Conservation (phyloP, 2,113 vertebrate species). For the Ceuthmochares aereus region DNA sequence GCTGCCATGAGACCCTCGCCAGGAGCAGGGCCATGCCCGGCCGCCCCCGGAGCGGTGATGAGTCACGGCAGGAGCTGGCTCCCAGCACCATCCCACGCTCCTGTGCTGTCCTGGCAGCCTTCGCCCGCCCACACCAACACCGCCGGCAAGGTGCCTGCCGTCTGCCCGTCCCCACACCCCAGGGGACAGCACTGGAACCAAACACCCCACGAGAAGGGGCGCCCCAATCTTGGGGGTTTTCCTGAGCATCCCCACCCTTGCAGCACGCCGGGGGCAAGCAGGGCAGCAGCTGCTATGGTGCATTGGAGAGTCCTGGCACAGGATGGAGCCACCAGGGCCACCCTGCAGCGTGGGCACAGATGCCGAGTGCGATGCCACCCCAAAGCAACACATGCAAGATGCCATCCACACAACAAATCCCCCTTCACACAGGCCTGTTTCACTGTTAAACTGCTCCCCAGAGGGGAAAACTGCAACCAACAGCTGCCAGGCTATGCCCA, state of each 20-base stretch:
- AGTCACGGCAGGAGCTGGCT: background rate
- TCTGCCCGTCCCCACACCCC: rapidly evolving
- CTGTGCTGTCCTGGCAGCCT: background rate
- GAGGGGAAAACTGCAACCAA: background rate
- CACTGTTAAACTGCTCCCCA: background rate
- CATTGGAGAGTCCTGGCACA: rapidly evolving
- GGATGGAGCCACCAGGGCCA: rapidly evolving
- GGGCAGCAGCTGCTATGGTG: background rate
- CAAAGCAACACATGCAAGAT: background rate
- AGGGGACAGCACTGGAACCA: rapidly evolving
- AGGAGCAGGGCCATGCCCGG: background rate
- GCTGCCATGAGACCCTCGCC: rapidly evolving
- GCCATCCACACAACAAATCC: background rate
- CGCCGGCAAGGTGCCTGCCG: rapidly evolving
- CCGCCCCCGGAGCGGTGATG: background rate
- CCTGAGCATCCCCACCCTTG: no score
- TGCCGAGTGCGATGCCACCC: background rate
- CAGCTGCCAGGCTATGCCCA: background rate
- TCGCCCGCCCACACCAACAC: rapidly evolving
- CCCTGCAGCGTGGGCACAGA: rapidly evolving
- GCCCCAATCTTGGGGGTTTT: no score
- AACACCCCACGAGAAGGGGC: no score
- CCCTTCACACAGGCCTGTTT: background rate
- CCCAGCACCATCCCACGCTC: background rate
- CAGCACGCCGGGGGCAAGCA: no score